Evolutionary conservation across 1,140 invertebrate genomes (phyloP).

Genomic region (Drosophila nasuta): DNA sequence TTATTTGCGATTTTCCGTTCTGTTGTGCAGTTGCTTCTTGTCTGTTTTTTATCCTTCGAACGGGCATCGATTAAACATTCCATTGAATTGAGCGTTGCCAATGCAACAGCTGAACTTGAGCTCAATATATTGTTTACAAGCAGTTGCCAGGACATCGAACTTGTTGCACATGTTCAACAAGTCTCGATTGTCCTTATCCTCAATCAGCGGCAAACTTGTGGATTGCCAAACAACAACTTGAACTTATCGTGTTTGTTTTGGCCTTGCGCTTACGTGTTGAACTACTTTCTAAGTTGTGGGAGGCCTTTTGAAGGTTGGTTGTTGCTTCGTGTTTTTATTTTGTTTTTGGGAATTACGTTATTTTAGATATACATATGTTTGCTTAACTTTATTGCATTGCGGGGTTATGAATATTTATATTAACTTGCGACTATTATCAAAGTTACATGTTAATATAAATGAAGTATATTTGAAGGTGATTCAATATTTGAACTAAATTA

Average conservation of each 20-base stretch:
- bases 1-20: constrained; percentile 41
- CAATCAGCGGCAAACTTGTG: constrained; percentile 23
- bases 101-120: constrained; percentile 82
- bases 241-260: constrained; percentile 22
- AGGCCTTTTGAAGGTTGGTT: not conserved
- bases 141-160: constrained; percentile 66
- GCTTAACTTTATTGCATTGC: not conserved
- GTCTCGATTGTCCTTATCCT: constrained; percentile 32
- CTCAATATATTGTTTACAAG: constrained; percentile 61
- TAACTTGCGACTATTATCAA: no score
- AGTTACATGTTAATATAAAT: not conserved
- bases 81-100: constrained; percentile 57
- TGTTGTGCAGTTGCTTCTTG: constrained; percentile 41
- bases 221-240: constrained; percentile 28
- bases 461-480: not conserved
- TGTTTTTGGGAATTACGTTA: no score
- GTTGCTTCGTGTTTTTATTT: not conserved
- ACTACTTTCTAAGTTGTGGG: not conserved
- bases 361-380: not conserved
- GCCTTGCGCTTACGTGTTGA: constrained; percentile 26
- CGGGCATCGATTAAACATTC: constrained; percentile 70
- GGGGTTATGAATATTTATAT: not conserved
- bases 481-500: not conserved
- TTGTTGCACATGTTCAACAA: constrained; percentile 69
- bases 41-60: constrained; percentile 61